A percentile compares a stretch with the other conserved stretches of the same genome.
These are phyloP conservation scores for Connochaetes taurinus DNA, from an alignment of 2,113 vertebrate genomes.

Conservation along the genomic window DNA sequence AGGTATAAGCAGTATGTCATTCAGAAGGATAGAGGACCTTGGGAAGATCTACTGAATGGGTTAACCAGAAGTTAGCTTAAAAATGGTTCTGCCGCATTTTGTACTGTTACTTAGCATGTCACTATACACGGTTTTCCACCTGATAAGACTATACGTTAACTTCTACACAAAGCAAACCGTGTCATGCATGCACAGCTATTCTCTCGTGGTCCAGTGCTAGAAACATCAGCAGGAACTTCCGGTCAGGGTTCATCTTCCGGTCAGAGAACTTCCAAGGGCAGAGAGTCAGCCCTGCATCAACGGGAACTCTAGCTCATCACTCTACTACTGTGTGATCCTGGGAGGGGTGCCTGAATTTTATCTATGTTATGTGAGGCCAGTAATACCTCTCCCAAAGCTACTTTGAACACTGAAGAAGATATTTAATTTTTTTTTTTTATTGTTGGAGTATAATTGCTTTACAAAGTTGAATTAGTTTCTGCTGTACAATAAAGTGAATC, in stretches of 20 bases:
- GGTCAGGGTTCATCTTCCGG: neutral
- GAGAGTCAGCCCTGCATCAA: neutral
- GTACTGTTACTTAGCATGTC: neutral
- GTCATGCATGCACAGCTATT: fast-evolving
- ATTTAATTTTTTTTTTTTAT: neutral
- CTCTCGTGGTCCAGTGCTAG: neutral
- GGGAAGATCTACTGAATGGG: neutral
- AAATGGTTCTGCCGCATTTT: neutral
- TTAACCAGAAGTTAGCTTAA: neutral
- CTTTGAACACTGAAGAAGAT: no score
- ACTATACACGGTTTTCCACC: neutral
- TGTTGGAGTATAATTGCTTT: neutral
- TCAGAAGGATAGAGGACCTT: neutral
- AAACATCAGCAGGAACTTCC: no score
- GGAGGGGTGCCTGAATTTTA: neutral
- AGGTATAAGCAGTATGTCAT: fast-evolving
- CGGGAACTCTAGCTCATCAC: fast-evolving
- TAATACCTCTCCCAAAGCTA: neutral
- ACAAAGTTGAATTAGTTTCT: neutral
- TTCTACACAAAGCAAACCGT: neutral
- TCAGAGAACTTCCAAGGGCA: neutral
- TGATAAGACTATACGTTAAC: neutral
- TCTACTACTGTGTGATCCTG: neutral
- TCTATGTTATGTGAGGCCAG: neutral
- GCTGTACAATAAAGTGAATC: neutral